Evolutionary conservation across 1,140 invertebrate genomes (phyloP).

Genomic region (Cylas formicarius): DNA sequence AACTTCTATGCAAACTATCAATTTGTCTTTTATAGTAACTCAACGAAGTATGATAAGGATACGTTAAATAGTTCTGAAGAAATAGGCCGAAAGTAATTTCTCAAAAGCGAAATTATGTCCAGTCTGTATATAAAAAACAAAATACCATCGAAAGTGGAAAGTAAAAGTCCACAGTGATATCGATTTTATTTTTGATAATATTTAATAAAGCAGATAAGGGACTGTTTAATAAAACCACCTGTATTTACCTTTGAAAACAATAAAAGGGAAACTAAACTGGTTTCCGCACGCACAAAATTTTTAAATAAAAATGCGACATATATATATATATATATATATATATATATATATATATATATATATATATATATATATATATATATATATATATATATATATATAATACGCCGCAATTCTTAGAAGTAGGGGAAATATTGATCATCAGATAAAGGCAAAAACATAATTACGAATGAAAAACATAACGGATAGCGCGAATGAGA

Average conservation of each 20-base stretch:
- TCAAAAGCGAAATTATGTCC: too few species aligned
- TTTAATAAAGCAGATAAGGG: conserved; percentile 36
- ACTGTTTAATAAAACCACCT: conserved; percentile 34
- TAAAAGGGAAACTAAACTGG: conserved; percentile 15
- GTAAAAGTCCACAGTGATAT: too few species aligned
- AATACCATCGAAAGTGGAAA: too few species aligned
- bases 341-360: too few species aligned
- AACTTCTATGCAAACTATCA: too few species aligned
- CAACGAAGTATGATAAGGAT: too few species aligned
- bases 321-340: too few species aligned
- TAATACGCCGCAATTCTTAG: conserved; percentile 31
- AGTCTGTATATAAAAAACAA: too few species aligned
- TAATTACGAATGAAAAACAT: conserved; percentile 40
- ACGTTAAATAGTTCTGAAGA: too few species aligned
- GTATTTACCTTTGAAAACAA: conserved; percentile 35
- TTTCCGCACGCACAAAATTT: conserved; percentile 23
- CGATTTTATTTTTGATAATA: conserved; percentile 33
- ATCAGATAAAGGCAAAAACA: conserved; percentile 39
- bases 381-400: conserved; percentile 14
- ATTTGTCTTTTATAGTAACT: too few species aligned
- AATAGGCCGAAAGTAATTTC: too few species aligned
- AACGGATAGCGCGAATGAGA: conserved; percentile 37
- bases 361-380: conserved; percentile 1
- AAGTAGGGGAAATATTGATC: conserved; percentile 39
- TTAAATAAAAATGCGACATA: conserved; percentile 31